Base-by-base conservation (phyloP, 2,113 vertebrate genomes). In the Sebastes schlegelii region DNA sequence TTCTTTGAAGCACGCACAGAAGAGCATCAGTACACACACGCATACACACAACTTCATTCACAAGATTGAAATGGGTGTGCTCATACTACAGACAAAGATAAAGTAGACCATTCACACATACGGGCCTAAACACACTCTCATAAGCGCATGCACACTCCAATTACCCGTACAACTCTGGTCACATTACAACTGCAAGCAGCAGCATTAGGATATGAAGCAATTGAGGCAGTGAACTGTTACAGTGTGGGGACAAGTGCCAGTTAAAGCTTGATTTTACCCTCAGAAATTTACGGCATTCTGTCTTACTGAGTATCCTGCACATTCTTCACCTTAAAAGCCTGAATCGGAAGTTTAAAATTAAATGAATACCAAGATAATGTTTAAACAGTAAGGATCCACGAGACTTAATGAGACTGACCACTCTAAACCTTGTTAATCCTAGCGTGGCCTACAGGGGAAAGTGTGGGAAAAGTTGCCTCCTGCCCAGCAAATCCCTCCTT, bases 1-100 rank as follows among this genome's bases (percentile, higher is more conserved):
- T 85, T 91, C 87, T 91, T 91, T 82, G 86, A 89, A 84, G n/a
- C 80, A 85, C 69, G 80, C 82, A 91, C 85, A 85, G 75, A 19
- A 71, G 84, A 76, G 82, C 79, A 84, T 51, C 77, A 16, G 34
- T 48, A 54, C 68, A n/a, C 67, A 69, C 67, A 74, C 55, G 54
- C 74, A 66, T 26, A 60, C 65, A 79, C 71, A 74, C 75, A 74
- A 66, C 77, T 89, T 88, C 84, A 92, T 90, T 92, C 80, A 91
- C 70, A 88, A 90, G 11, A 57, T 67, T 61, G 11, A 88, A 82
- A 81, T 75, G 76, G 71, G 66, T 76, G 77, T 62, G 67, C 55
- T 61, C 75, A 86, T 83, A 84, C 76, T 88, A 87, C 85, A 73
- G 78, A 70, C 48, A 70, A 69, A 84, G 58, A 88, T 60, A 79